Conservation (phyloP, 2,888 invertebrate species). For the Gortyna flavago region DNA sequence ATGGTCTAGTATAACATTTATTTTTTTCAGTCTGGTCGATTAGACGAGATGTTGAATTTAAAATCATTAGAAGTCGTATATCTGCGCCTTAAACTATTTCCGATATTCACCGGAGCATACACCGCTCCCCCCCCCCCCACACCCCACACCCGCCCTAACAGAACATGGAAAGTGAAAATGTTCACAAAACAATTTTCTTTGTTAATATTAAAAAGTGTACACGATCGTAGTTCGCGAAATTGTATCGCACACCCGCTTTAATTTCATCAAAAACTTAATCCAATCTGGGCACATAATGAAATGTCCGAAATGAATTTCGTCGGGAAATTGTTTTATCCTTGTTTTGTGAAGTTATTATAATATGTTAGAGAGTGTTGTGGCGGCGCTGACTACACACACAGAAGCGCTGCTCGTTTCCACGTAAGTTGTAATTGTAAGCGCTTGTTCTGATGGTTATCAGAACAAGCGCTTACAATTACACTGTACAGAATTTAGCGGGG, state of each 20-base stretch:
- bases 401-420: no score
- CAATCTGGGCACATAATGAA: slow-evolving; percentile 65
- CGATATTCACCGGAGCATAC: slow-evolving; percentile 12
- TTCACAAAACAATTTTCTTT: slow-evolving; percentile 27
- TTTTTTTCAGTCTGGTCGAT: no score
- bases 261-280: slow-evolving; percentile 69
- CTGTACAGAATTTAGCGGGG: no score
- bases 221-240: slow-evolving; percentile 37
- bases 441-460: not conserved
- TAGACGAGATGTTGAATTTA: no score
- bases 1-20: no score
- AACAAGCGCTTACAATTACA: no score
- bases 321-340: slow-evolving; percentile 58
- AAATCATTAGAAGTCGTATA: no score
- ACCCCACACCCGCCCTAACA: no score
- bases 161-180: slow-evolving; percentile 6
- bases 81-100: slow-evolving; percentile 14
- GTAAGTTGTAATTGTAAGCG: not conserved
- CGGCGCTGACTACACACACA: not conserved
- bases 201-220: slow-evolving; percentile 24
- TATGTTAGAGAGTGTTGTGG: slow-evolving; percentile 38
- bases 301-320: slow-evolving; percentile 64
- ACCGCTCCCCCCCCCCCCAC: not conserved
- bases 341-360: slow-evolving; percentile 65
- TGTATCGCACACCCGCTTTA: slow-evolving; percentile 56